Evolutionary conservation across 2,113 vertebrate genomes (phyloP).

Genomic region (Rhegmatorhina hoffmannsi): DNA sequence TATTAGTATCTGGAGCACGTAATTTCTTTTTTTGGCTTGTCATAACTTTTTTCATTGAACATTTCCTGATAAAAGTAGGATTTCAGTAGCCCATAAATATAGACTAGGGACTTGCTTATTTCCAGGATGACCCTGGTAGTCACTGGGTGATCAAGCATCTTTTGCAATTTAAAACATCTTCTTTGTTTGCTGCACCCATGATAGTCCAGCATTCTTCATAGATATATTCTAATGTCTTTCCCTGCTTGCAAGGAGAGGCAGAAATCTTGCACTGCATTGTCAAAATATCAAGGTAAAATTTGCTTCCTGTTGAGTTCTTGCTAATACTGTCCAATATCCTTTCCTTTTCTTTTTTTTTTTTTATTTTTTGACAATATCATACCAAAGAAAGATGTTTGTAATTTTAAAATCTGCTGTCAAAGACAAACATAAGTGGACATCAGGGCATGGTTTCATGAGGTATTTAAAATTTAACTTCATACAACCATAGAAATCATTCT

Average conservation of each 20-base stretch:
- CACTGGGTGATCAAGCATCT: not conserved
- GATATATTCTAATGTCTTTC: not conserved
- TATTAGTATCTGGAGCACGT: not conserved
- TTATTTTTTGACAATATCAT: not conserved
- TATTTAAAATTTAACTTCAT: not conserved
- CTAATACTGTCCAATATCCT: not conserved
- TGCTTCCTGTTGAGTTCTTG: not conserved
- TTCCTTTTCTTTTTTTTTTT: no score
- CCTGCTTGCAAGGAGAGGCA: not conserved
- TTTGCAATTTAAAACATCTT: not conserved
- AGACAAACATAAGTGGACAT: not conserved
- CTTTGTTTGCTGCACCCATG: not conserved
- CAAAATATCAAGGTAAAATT: not conserved
- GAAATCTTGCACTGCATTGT: not conserved
- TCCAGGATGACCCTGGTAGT: not conserved
- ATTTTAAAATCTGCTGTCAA: not conserved
- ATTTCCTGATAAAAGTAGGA: not conserved
- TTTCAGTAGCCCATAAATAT: not conserved
- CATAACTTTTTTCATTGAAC: not conserved
- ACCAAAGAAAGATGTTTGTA: not conserved
- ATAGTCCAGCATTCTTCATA: not conserved
- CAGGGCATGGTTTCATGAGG: not conserved
- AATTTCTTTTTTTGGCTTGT: not conserved
- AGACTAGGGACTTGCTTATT: not conserved
- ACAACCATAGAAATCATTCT: not conserved